Percentiles rank a stretch among this genome's conserved stretches.
These are phyloP conservation scores for Coptotermes formosanus DNA, from an alignment of 1,140 invertebrate species.

Conservation along the genomic window DNA sequence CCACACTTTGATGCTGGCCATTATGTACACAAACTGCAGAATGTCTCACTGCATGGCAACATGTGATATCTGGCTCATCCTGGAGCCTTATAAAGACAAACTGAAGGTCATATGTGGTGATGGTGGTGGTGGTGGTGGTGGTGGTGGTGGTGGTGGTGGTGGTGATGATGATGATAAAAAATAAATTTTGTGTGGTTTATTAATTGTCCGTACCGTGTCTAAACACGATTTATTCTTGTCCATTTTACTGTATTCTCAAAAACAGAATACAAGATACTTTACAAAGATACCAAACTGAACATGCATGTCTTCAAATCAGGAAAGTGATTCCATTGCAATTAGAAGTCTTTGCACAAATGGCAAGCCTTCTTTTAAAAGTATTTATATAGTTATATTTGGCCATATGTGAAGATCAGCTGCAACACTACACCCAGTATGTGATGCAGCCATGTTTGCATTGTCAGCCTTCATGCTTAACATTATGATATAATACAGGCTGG, in stretches of 20 bases:
- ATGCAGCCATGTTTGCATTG: neutral
- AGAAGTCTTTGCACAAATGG: neutral
- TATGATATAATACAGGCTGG: neutral
- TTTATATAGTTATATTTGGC: neutral
- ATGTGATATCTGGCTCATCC: neutral
- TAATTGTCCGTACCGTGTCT: neutral
- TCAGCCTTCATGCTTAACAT: neutral
- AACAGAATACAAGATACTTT: neutral
- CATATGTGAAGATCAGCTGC: slow-evolving; percentile 8
- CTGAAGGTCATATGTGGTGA: neutral
- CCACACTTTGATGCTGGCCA: neutral
- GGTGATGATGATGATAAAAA: too few relatives aligned
- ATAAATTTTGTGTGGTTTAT: neutral
- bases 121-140: too few relatives aligned
- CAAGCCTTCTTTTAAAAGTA: neutral
- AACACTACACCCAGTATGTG: neutral
- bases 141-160: too few relatives aligned
- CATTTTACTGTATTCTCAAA: slow-evolving; percentile 1
- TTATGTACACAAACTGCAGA: neutral
- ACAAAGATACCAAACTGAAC: neutral
- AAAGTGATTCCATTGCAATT: neutral
- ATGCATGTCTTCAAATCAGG: neutral
- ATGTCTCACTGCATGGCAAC: neutral
- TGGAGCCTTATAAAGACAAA: neutral
- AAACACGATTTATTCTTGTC: neutral